phyloP scores from a whole-genome alignment of 2,113 vertebrate species.

The Chroicocephalus ridibundus region DNA sequence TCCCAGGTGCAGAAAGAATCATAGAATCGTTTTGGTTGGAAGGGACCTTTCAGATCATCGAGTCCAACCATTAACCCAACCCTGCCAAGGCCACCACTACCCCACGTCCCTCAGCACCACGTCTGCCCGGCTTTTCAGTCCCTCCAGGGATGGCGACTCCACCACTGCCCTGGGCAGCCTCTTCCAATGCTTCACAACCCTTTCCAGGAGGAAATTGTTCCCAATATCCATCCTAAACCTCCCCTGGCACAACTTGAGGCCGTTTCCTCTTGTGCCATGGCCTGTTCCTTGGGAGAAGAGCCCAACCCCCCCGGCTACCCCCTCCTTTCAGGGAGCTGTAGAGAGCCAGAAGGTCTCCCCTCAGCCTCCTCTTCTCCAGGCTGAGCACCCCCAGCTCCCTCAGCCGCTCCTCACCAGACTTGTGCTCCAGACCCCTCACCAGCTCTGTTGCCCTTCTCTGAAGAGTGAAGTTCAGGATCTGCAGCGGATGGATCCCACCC shows the following conservation, averaged over 20 bases:
- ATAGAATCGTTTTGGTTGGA: not conserved
- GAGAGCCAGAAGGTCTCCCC: too few species aligned
- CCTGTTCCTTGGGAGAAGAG: too few species aligned
- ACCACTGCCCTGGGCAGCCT: not conserved
- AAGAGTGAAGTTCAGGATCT: not conserved
- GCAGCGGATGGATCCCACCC: not conserved
- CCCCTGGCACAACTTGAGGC: not conserved
- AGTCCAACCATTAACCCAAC: not conserved
- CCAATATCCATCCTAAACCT: not conserved
- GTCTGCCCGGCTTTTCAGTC: not conserved
- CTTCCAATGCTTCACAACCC: not conserved
- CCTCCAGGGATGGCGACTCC: not conserved
- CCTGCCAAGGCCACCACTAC: not conserved
- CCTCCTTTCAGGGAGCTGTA: too few species aligned
- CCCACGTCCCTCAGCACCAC: not conserved
- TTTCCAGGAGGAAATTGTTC: not conserved
- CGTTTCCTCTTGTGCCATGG: too few species aligned
- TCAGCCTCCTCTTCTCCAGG: too few species aligned
- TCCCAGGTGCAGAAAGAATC: not conserved
- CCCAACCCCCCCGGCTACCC: too few species aligned
- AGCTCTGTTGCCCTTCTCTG: not conserved
- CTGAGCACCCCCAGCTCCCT: too few species aligned
- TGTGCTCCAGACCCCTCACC: not conserved
- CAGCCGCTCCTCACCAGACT: too few species aligned
- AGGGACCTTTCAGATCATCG: not conserved